Conservation (phyloP, 2,797 vertebrate genomes). For the Sylvia borin region DNA sequence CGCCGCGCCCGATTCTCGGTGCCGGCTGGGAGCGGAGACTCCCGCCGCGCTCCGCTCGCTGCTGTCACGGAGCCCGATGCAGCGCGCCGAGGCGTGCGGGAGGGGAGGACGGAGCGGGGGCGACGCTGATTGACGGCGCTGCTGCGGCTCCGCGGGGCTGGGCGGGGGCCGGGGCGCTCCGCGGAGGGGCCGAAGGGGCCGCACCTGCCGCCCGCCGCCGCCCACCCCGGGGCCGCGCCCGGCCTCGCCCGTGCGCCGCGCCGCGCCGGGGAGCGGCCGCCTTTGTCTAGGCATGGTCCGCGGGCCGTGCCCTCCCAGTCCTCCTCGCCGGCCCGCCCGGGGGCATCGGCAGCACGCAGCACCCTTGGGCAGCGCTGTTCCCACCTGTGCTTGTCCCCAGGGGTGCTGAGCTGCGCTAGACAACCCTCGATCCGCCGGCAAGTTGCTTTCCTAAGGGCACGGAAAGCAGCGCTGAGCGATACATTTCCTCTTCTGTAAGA, state of each 20-base stretch:
- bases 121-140: constrained; percentile 6
- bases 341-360: background rate
- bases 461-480: background rate
- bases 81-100: constrained; percentile 53
- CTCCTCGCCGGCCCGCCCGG: background rate
- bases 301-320: background rate
- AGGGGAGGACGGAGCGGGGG: background rate
- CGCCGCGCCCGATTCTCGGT: background rate
- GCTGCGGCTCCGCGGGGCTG: constrained; percentile 9
- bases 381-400: background rate
- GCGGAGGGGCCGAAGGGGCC: background rate
- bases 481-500: background rate
- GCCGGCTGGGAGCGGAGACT: background rate
- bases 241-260: background rate
- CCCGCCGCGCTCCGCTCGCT: constrained; percentile 59
- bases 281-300: background rate
- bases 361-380: accelerated
- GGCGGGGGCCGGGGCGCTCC: background rate
- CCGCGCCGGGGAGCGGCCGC: background rate
- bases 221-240: background rate
- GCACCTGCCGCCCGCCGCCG: background rate
- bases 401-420: background rate
- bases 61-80: constrained; percentile 77
- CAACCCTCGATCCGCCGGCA: no score
- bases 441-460: background rate